A percentile compares a stretch with the other conserved stretches of the same genome.
Conservation (phyloP, 2,888 invertebrate species). For the Sphaeridia pumilis region DNA sequence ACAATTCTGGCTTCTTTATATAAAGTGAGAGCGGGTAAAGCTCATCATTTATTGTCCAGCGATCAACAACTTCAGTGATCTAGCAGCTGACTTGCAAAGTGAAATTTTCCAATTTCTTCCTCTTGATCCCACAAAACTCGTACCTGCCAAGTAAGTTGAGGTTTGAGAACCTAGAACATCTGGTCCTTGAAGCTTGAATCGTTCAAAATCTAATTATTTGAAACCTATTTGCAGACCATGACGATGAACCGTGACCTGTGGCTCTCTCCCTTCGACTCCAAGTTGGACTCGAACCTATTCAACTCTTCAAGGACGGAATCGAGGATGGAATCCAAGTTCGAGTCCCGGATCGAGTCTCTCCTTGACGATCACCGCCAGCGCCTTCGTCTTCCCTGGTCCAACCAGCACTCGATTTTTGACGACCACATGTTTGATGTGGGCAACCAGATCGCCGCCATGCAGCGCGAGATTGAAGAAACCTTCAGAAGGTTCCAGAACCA, state of each 20-base stretch:
- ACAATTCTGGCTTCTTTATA: too few relatives aligned
- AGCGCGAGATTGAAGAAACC: not conserved
- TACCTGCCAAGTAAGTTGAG: too few relatives aligned
- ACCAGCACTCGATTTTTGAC: not conserved
- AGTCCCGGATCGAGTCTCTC: not conserved
- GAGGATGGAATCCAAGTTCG: not conserved
- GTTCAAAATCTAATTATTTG: too few relatives aligned
- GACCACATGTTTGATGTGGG: constrained; percentile 1
- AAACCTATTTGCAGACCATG: too few relatives aligned
- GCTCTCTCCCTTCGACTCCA: not conserved
- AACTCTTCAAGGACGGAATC: not conserved
- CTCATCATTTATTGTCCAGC: too few relatives aligned
- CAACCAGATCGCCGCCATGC: not conserved
- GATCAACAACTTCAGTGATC: too few relatives aligned
- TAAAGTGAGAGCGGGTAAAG: too few relatives aligned
- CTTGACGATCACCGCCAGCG: not conserved
- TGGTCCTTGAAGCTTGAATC: too few relatives aligned
- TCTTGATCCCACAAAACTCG: too few relatives aligned
- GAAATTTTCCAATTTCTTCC: too few relatives aligned
- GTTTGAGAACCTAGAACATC: too few relatives aligned
- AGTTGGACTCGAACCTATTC: not conserved
- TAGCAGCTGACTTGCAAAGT: too few relatives aligned
- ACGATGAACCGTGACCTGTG: not conserved
- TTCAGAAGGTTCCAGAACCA: not conserved
- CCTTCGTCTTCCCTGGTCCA: not conserved